Conservation (phyloP, 2,113 vertebrate genomes). For the Hemiscyllium ocellatum region DNA sequence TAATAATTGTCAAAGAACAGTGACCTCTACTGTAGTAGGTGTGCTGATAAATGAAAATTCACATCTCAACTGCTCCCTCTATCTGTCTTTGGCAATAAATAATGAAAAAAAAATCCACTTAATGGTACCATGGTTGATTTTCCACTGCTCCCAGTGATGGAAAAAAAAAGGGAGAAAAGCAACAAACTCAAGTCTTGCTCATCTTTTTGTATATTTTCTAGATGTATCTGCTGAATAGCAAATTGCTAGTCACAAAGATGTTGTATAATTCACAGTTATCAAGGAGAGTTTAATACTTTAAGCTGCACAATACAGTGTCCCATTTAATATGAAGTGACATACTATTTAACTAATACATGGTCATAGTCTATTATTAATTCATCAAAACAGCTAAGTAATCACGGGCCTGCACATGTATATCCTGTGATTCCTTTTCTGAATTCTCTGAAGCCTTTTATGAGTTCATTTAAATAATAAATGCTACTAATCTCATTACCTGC, state of each 20-base stretch:
- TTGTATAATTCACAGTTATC: not conserved
- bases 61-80: slow-evolving; percentile 27
- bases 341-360: not conserved
- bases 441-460: not conserved
- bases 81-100: not conserved
- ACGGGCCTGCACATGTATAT: not conserved
- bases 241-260: not conserved
- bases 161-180: not conserved
- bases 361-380: not conserved
- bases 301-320: not conserved
- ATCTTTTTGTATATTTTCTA: not conserved
- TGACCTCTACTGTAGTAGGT: not conserved
- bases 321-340: not conserved
- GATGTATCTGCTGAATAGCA: not conserved
- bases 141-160: not conserved
- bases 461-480: slow-evolving; percentile 34
- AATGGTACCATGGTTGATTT: not conserved
- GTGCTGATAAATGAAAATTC: not conserved
- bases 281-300: not conserved
- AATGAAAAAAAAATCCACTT: not conserved
- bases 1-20: not conserved
- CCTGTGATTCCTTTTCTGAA: slow-evolving; percentile 20
- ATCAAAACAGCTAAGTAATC: slow-evolving; percentile 22
- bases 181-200: not conserved
- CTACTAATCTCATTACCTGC: slow-evolving; percentile 15